phyloP scores from a whole-genome alignment of 2,888 invertebrate species.

The Macrosoma leucophasiata region DNA sequence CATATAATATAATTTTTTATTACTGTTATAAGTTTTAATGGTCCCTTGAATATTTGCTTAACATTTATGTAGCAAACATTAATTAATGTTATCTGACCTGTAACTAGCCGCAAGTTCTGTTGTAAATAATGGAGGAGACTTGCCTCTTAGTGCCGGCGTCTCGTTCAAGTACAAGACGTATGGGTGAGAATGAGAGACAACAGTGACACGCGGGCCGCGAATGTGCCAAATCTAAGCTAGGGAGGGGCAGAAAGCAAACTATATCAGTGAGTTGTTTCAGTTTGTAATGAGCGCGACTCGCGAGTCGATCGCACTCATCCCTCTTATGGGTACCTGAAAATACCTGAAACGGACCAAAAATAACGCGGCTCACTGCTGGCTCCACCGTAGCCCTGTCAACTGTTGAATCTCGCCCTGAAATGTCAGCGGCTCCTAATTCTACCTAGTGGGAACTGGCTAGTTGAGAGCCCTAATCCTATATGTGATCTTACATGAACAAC shows the following conservation, averaged over 20 bases:
- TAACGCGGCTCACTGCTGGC: conserved; percentile 68
- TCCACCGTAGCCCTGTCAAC: conserved; percentile 71
- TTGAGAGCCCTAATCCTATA: conserved; percentile 3
- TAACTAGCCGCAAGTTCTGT: conserved; percentile 66
- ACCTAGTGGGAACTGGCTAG: conserved; percentile 50
- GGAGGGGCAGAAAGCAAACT: conserved; percentile 77
- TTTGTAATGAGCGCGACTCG: no score
- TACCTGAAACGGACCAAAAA: conserved; percentile 72
- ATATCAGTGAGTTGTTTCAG: conserved; percentile 71
- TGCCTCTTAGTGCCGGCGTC: conserved; percentile 74
- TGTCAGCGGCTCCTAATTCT: conserved; percentile 51
- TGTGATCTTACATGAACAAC: conserved; percentile 8
- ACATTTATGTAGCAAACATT: conserved; percentile 54
- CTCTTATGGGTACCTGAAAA: conserved; percentile 67
- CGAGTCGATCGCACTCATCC: conserved; percentile 59
- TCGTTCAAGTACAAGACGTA: conserved; percentile 76
- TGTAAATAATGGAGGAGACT: conserved; percentile 69
- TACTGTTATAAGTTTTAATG: conserved; percentile 16
- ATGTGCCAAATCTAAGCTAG: conserved; percentile 77
- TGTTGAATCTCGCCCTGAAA: conserved; percentile 75
- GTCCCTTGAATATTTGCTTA: conserved; percentile 48
- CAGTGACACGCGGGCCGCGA: conserved; percentile 77
- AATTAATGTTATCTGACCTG: conserved; percentile 69
- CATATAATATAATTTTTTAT: conserved; percentile 19
- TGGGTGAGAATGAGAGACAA: conserved; percentile 76